phyloP scores from a whole-genome alignment of 37 sponge, comb jelly and placozoan species.

The Aplysina aerophoba region DNA sequence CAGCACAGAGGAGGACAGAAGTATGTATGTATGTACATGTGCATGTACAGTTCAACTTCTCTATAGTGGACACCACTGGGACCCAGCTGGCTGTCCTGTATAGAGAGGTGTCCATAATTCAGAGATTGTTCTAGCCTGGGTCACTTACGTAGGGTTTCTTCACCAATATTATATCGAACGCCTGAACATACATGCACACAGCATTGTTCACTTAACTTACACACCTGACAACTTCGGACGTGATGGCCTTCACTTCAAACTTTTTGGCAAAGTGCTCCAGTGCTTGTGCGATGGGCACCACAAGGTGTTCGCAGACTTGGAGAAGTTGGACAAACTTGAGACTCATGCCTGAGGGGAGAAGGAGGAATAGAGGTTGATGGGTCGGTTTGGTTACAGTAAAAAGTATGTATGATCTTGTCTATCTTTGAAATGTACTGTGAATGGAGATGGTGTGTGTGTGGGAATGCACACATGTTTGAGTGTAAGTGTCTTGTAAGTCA shows the following conservation, averaged over 20 bases:
- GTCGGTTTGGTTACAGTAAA: not conserved
- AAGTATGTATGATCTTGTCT: not conserved
- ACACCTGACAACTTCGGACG: constrained; percentile 75
- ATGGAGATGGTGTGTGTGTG: not conserved
- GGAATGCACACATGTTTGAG: too few relatives aligned
- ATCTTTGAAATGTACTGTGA: too few relatives aligned
- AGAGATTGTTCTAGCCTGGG: too few relatives aligned
- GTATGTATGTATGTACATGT: constrained; percentile 6
- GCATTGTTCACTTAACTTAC: too few relatives aligned
- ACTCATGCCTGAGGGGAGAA: constrained; percentile 64
- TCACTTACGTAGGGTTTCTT: too few relatives aligned
- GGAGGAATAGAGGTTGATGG: not conserved
- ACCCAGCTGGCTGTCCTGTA: too few relatives aligned
- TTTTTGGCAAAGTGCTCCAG: constrained; percentile 46
- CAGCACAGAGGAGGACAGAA: not conserved
- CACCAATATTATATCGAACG: not conserved
- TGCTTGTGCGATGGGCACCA: constrained; percentile 53
- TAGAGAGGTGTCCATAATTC: too few relatives aligned
- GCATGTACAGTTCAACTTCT: too few relatives aligned
- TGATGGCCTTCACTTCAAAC: constrained; percentile 50
- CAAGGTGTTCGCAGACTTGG: constrained; percentile 89
- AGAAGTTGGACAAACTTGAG: constrained; percentile 88
- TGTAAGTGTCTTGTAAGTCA: too few relatives aligned
- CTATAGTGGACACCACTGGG: too few relatives aligned
- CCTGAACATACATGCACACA: not conserved